A percentile compares a stretch with the other conserved stretches of the same genome.
Evolutionary conservation across 1,140 invertebrate species (phyloP).

Genomic region (Drosophila seguyi): DNA sequence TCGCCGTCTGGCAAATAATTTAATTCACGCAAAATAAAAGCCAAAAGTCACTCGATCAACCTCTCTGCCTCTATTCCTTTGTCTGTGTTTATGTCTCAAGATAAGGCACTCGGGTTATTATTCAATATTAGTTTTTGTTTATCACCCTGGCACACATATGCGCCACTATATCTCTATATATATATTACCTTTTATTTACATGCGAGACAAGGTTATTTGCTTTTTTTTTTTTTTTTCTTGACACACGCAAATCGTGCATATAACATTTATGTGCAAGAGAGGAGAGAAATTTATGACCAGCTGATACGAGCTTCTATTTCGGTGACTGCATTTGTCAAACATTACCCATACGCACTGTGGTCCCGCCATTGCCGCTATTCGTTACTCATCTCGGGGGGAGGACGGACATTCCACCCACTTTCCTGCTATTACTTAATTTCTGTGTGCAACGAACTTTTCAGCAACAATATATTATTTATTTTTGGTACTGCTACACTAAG

Average conservation of each 20-base stretch:
- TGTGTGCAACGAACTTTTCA: conserved; percentile 66
- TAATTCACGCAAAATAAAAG: conserved; percentile 12
- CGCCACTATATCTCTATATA: conserved; percentile 1
- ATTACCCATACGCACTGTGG: conserved; percentile 51
- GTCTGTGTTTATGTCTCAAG: conserved; percentile 28
- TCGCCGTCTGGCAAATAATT: conserved; percentile 25
- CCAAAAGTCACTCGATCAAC: conserved; percentile 21
- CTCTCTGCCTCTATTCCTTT: conserved; percentile 14
- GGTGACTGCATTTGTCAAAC: conserved; percentile 23
- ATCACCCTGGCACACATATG: conserved; percentile 36
- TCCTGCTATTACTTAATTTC: conserved; percentile 70
- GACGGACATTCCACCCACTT: conserved; percentile 30
- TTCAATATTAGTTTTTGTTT: conserved; percentile 77
- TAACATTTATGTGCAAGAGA: not conserved
- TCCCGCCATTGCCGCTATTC: conserved; percentile 21
- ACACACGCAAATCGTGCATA: conserved; percentile 6
- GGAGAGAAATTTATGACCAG: conserved; percentile 27
- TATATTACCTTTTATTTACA: conserved; percentile 33
- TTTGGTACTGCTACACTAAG: not conserved
- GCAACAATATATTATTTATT: conserved; percentile 9
- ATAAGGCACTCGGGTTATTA: conserved; percentile 64
- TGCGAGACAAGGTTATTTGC: conserved; percentile 25
- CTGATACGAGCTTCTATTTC: conserved; percentile 21
- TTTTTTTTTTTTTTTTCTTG: conserved; percentile 14
- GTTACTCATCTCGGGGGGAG: conserved; percentile 67